Percentiles rank a stretch among this genome's conserved stretches.
phyloP scores from a whole-genome alignment of 2,113 vertebrate genomes.

The Syngnathus typhle region DNA sequence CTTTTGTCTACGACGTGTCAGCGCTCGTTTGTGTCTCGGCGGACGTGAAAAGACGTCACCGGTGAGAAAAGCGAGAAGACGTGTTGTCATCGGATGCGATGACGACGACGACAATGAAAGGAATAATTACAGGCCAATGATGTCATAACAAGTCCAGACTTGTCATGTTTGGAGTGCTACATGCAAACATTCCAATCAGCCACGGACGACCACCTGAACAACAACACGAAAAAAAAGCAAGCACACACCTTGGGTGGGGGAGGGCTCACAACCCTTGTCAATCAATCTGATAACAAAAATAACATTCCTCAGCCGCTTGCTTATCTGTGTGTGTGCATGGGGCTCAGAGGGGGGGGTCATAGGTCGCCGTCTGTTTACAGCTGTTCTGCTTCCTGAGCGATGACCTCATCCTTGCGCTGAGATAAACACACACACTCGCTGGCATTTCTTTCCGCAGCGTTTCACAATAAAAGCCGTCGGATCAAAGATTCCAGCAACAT shows the following conservation, averaged over 20 bases:
- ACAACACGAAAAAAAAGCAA: neutral
- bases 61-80: neutral
- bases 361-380: constrained; percentile 34
- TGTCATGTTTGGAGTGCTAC: neutral
- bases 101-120: constrained; percentile 15
- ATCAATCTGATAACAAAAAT: constrained; percentile 18
- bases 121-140: neutral
- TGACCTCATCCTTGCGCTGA: constrained; percentile 38
- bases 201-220: neutral
- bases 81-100: constrained; percentile 35
- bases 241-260: constrained; percentile 18
- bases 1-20: neutral
- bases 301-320: constrained; percentile 63
- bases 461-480: neutral
- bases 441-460: too few species aligned
- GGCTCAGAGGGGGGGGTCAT: constrained; percentile 25
- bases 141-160: neutral
- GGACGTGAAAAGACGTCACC: neutral
- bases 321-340: constrained; percentile 52
- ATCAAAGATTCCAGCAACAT: neutral
- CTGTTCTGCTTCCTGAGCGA: constrained; percentile 30
- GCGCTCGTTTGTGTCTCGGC: constrained; percentile 17
- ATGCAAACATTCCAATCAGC: neutral
- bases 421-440: neutral
- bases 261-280: constrained; percentile 26